phyloP scores from a whole-genome alignment of 2,113 vertebrate species.

The Poicephalus meyeri region DNA sequence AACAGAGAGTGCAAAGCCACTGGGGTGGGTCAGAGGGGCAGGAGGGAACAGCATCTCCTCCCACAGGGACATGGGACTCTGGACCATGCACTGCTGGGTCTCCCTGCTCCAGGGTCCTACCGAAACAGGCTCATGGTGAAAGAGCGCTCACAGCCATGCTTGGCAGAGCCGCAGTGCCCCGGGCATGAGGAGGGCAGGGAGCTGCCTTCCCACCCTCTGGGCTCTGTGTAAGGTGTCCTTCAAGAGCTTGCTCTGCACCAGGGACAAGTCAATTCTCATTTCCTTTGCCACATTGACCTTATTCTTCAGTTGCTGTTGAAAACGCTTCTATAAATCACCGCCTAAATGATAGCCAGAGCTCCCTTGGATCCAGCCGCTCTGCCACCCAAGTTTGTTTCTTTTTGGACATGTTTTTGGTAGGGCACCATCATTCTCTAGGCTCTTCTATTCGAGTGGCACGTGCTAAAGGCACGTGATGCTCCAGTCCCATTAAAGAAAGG shows the following conservation, averaged over 20 bases:
- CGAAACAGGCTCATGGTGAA: neutral
- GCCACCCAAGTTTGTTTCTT: neutral
- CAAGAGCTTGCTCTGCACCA: neutral
- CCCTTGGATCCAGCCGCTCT: neutral
- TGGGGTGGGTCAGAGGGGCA: neutral
- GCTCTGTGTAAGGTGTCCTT: neutral
- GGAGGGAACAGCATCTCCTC: neutral
- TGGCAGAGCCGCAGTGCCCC: fast-evolving
- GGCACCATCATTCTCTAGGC: fast-evolving
- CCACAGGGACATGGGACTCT: fast-evolving
- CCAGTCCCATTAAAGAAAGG: neutral
- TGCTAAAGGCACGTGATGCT: fast-evolving
- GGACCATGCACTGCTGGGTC: neutral
- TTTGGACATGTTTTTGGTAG: neutral
- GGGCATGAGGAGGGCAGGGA: neutral
- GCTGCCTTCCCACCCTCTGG: neutral
- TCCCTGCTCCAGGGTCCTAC: neutral
- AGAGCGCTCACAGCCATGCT: neutral
- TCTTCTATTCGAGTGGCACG: neutral
- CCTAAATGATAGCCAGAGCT: neutral
- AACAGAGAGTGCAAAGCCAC: neutral
- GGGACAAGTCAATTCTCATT: fast-evolving
- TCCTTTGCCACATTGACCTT: neutral
- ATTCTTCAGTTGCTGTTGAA: neutral
- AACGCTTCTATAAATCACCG: fast-evolving